Evolutionary conservation across 2,888 invertebrate genomes (phyloP).

Genomic region (Drosophila nigricruria): DNA sequence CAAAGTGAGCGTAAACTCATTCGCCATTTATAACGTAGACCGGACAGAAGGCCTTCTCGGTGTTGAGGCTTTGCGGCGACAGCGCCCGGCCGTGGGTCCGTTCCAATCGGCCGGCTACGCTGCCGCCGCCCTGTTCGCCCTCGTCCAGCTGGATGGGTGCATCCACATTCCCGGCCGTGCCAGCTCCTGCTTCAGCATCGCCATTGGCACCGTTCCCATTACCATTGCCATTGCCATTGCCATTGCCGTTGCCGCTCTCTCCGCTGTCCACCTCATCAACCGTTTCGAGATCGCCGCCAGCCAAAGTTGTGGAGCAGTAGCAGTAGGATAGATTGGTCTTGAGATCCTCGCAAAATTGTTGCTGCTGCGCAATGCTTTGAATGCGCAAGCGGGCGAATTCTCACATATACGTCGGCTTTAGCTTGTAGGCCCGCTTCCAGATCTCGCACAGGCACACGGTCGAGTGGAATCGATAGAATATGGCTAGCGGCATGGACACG

Average conservation of each 20-base stretch:
- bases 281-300: conserved; percentile 81
- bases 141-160: conserved; percentile 21
- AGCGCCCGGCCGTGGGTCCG: conserved; percentile 57
- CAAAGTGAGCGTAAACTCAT: conserved; percentile 84
- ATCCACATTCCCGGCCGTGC: neutral
- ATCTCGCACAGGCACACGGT: conserved; percentile 98
- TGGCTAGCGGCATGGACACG: conserved; percentile 96
- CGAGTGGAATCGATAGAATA: conserved; percentile 97
- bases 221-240: neutral
- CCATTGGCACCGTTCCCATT: neutral
- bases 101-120: conserved; percentile 46
- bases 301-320: conserved; percentile 83
- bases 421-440: conserved; percentile 98
- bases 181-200: conserved; percentile 2
- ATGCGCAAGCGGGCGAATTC: conserved; percentile 85
- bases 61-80: conserved; percentile 77
- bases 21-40: conserved; percentile 83
- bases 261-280: conserved; percentile 82
- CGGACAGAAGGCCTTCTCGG: conserved; percentile 82
- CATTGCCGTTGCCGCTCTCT: conserved; percentile 31
- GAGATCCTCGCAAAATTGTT: conserved; percentile 83
- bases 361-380: conserved; percentile 84
- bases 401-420: conserved; percentile 94
- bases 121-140: conserved; percentile 60
- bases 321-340: conserved; percentile 83